Conservation (phyloP, 2,888 invertebrate species). For the Antheraea assamensis region DNA sequence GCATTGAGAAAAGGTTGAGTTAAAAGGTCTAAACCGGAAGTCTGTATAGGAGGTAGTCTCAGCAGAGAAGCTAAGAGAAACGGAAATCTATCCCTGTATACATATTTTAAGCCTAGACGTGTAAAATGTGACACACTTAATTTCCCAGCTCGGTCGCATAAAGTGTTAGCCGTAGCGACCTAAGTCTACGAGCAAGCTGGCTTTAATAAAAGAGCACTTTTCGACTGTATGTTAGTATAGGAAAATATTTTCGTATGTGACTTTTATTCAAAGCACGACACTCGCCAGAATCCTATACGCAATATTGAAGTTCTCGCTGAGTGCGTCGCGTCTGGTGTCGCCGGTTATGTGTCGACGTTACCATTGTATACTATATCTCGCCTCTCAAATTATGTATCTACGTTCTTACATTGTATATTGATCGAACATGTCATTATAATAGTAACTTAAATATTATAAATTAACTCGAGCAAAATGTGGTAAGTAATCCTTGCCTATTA, state of each 20-base stretch:
- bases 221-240: not conserved
- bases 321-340: slow-evolving; percentile 4
- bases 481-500: no score
- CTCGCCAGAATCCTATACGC: slow-evolving; percentile 13
- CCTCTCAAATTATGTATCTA: not conserved
- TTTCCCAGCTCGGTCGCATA: not conserved
- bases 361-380: not conserved
- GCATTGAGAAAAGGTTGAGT: no score
- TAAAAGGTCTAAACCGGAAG: no score
- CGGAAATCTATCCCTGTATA: not conserved
- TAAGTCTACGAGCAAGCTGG: not conserved
- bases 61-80: no score
- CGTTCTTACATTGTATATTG: not conserved
- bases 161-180: not conserved
- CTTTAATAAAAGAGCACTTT: slow-evolving; percentile 5
- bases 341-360: not conserved
- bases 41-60: no score
- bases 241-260: not conserved
- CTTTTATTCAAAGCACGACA: slow-evolving; percentile 8
- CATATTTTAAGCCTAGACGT: not conserved
- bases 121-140: not conserved
- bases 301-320: slow-evolving; percentile 10
- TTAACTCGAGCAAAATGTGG: no score
- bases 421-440: no score
- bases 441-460: no score